These are phyloP conservation scores for Periphyllus acericola DNA, from an alignment of 2,888 invertebrate genomes.

Conservation along the genomic window DNA sequence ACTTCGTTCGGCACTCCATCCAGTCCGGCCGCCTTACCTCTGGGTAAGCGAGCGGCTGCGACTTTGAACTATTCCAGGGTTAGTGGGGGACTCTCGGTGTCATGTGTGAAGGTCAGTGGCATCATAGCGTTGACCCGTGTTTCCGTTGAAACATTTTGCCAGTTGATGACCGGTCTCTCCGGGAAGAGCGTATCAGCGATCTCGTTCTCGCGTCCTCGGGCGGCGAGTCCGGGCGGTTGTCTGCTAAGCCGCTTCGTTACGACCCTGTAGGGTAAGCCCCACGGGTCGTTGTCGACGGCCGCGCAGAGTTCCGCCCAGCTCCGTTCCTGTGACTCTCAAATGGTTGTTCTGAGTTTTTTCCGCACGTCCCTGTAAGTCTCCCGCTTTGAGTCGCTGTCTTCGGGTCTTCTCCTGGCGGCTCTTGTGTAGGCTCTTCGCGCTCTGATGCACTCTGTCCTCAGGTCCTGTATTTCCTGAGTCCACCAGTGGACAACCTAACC, in stretches of 20 bases:
- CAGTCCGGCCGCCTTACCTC: background rate
- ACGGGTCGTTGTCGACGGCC: background rate
- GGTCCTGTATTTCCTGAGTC: background rate
- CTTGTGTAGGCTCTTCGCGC: background rate
- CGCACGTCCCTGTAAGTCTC: background rate
- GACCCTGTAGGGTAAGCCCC: too few species aligned
- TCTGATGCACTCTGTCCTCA: background rate
- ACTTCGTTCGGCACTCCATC: constrained; percentile 3
- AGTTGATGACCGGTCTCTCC: background rate
- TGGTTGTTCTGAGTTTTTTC: background rate
- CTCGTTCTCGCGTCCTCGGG: background rate
- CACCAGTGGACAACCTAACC: background rate
- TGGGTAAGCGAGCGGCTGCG: background rate
- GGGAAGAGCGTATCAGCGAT: background rate
- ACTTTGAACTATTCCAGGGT: background rate
- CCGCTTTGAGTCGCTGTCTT: too few species aligned
- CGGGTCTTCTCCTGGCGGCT: background rate
- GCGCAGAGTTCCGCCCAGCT: background rate
- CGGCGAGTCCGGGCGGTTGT: background rate
- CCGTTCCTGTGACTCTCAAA: background rate
- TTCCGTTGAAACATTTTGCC: background rate
- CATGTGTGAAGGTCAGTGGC: background rate
- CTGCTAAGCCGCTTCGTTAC: background rate
- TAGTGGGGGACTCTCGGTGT: background rate
- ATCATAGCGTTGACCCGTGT: background rate